These are phyloP conservation scores for Leptarthrus brevirostris DNA, from an alignment of 2,888 invertebrate genomes.

Conservation along the genomic window DNA sequence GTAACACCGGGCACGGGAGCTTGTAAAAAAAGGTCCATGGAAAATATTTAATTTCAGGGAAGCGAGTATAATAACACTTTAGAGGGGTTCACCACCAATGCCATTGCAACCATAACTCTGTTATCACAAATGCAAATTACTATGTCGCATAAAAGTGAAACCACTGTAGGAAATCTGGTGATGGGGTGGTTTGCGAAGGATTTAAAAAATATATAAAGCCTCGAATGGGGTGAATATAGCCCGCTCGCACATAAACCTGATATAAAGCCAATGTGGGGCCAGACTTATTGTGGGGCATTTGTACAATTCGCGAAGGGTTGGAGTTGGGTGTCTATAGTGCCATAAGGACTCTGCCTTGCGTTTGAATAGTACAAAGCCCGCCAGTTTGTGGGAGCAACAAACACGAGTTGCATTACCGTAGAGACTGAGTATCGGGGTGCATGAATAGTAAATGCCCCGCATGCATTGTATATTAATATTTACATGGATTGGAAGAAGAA, in stretches of 20 bases:
- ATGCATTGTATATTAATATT: constrained; percentile 8
- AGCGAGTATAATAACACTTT: constrained; percentile 6
- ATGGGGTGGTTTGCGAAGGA: constrained; percentile 5
- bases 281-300: not conserved
- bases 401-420: not conserved
- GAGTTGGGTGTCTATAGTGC: not conserved
- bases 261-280: constrained; percentile 7
- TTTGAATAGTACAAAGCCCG: not conserved
- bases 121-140: constrained; percentile 53
- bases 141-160: constrained; percentile 47
- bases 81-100: constrained; percentile 37
- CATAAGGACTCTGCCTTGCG: not conserved
- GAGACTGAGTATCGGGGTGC: constrained; percentile 7
- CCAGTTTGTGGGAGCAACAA: not conserved
- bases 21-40: constrained; percentile 23
- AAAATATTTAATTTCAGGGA: constrained; percentile 49
- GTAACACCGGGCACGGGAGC: not conserved
- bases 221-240: not conserved
- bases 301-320: not conserved
- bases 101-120: constrained; percentile 46
- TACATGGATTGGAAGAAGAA: constrained; percentile 26
- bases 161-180: constrained; percentile 27
- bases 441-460: not conserved
- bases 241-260: constrained; percentile 1
- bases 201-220: constrained; percentile 7